These are phyloP conservation scores for Synodontis membranacea DNA, from an alignment of 2,113 vertebrate species.

Conservation along the genomic window DNA sequence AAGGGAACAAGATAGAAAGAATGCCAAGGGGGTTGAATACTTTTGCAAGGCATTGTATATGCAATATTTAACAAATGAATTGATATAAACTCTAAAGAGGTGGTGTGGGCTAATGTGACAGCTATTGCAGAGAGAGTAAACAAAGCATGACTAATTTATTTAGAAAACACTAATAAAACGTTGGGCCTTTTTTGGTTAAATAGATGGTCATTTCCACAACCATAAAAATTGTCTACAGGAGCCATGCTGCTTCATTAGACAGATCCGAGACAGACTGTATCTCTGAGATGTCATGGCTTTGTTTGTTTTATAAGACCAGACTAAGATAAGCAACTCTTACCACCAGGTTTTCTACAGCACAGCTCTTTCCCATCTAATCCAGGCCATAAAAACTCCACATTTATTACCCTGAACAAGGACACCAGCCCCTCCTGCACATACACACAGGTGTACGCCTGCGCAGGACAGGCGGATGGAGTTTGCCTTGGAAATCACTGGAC, in stretches of 20 bases:
- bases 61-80: not conserved
- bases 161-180: not conserved
- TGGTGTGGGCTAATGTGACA: not conserved
- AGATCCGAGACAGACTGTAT: conserved; percentile 6
- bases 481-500: conserved; percentile 67
- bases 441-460: conserved; percentile 45
- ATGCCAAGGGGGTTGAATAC: too few species aligned
- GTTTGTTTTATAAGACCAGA: conserved; percentile 16
- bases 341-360: not conserved
- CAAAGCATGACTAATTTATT: not conserved
- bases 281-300: conserved; percentile 15
- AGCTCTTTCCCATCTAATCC: conserved; percentile 6
- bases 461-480: conserved; percentile 57
- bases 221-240: not conserved
- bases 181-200: not conserved
- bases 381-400: conserved; percentile 46
- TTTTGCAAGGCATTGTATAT: too few species aligned
- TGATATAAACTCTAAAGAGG: not conserved
- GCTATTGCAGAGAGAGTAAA: not conserved
- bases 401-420: conserved; percentile 60
- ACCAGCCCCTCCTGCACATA: conserved; percentile 18
- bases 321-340: conserved; percentile 25
- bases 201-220: not conserved
- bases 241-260: not conserved
- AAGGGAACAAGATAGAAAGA: too few species aligned